phyloP scores from a whole-genome alignment of 2,797 vertebrate species.

The Oreochromis grahami region DNA sequence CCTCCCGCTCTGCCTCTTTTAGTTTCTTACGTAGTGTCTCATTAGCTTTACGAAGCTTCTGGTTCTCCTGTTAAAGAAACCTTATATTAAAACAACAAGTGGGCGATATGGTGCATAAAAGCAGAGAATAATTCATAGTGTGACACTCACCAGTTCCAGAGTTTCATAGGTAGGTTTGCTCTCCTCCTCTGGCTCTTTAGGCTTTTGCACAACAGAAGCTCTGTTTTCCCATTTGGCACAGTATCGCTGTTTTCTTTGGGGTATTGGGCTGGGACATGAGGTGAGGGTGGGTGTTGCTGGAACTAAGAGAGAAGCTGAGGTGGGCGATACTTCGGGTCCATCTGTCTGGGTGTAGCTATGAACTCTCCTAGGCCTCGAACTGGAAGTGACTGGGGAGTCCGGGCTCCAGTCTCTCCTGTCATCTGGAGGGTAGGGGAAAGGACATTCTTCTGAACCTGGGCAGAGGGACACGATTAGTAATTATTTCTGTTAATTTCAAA shows the following conservation, averaged over 20 bases:
- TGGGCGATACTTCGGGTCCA: slow-evolving; percentile 10
- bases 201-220: slow-evolving; percentile 76
- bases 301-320: slow-evolving; percentile 51
- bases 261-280: slow-evolving; percentile 85
- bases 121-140: not conserved
- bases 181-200: slow-evolving; percentile 72
- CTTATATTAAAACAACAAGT: not conserved
- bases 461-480: not conserved
- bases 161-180: slow-evolving; percentile 79
- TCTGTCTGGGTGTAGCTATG: slow-evolving; percentile 91
- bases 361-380: slow-evolving; percentile 60
- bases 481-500: not conserved
- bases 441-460: slow-evolving; percentile 82
- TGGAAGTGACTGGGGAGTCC: slow-evolving; percentile 78
- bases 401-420: slow-evolving; percentile 81
- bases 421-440: slow-evolving; percentile 80
- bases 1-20: slow-evolving; percentile 71
- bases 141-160: slow-evolving; percentile 81
- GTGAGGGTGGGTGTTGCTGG: slow-evolving; percentile 44
- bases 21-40: slow-evolving; percentile 74
- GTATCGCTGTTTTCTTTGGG: slow-evolving; percentile 81
- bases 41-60: slow-evolving; percentile 66
- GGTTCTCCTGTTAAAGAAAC: slow-evolving; percentile 66
- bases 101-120: not conserved
- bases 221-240: slow-evolving; percentile 95